phyloP scores from a whole-genome alignment of 2,888 invertebrate genomes.

The Calephelis perditalis region DNA sequence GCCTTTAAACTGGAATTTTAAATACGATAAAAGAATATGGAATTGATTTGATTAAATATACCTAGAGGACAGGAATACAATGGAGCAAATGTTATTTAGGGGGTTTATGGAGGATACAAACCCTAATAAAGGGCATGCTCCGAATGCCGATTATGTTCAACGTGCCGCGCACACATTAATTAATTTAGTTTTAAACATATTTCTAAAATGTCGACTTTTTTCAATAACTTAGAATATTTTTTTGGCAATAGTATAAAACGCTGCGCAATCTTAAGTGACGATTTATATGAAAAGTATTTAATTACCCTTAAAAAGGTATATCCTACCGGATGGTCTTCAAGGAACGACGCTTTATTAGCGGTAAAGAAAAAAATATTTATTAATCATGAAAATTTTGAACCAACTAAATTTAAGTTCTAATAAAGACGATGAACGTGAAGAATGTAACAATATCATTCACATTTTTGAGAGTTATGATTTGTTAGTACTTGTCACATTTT shows the following conservation, averaged over 20 bases:
- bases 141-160: conserved; percentile 29
- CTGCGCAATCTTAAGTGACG: conserved; percentile 30
- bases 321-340: conserved; percentile 31
- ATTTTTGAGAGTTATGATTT: too few species aligned
- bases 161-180: conserved; percentile 25
- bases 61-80: conserved; percentile 33
- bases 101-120: conserved; percentile 31
- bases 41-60: too few species aligned
- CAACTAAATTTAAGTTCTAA: too few species aligned
- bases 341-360: conserved; percentile 30
- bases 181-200: conserved; percentile 16
- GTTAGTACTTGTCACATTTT: too few species aligned
- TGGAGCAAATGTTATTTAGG: conserved; percentile 32
- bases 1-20: conserved; percentile 1
- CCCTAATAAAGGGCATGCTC: conserved; percentile 32
- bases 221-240: conserved; percentile 13
- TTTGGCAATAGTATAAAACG: conserved; percentile 28
- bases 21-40: conserved; percentile 5
- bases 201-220: conserved; percentile 18
- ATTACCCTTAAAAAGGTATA: conserved; percentile 31
- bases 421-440: too few species aligned
- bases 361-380: too few species aligned
- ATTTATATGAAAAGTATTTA: conserved; percentile 22
- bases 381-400: too few species aligned
- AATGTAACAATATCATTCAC: too few species aligned